phyloP scores from a whole-genome alignment of 2,113 vertebrate species.

The Vicugna pacos region DNA sequence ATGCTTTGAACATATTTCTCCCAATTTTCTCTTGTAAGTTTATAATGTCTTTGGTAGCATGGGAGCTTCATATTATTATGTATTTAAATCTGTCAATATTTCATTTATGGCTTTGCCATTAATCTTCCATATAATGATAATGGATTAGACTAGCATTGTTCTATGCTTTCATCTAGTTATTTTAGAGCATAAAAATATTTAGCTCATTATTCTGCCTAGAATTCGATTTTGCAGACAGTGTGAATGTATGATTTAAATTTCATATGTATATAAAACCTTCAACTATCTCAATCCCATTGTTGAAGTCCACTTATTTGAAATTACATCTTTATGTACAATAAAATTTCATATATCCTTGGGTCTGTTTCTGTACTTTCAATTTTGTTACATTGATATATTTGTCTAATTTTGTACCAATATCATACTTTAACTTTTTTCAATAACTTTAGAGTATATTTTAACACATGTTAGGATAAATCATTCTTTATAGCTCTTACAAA shows the following conservation, averaged over 20 bases:
- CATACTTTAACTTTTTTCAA: not conserved
- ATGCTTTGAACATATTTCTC: not conserved
- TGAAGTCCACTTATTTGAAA: not conserved
- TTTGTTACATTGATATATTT: not conserved
- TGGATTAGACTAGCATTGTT: not conserved
- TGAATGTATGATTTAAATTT: not conserved
- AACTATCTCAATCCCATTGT: not conserved
- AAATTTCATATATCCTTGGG: not conserved
- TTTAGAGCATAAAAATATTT: conserved; percentile 4
- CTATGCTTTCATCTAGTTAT: not conserved
- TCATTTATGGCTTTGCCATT: not conserved
- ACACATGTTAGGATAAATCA: not conserved
- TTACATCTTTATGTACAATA: not conserved
- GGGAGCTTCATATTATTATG: not conserved
- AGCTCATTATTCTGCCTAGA: not conserved
- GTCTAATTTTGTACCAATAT: not conserved
- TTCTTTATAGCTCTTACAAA: not conserved
- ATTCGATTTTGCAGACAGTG: not conserved
- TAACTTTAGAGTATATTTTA: not conserved
- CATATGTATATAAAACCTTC: not conserved
- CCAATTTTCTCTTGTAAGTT: not conserved
- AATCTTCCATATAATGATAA: not conserved
- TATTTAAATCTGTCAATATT: not conserved
- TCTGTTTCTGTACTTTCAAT: not conserved
- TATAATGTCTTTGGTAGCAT: not conserved